Percentiles rank a stretch among this genome's conserved stretches.
Evolutionary conservation across 64 coral and sea anemone genomes (phyloP).

Genomic region (Montipora capricornis): DNA sequence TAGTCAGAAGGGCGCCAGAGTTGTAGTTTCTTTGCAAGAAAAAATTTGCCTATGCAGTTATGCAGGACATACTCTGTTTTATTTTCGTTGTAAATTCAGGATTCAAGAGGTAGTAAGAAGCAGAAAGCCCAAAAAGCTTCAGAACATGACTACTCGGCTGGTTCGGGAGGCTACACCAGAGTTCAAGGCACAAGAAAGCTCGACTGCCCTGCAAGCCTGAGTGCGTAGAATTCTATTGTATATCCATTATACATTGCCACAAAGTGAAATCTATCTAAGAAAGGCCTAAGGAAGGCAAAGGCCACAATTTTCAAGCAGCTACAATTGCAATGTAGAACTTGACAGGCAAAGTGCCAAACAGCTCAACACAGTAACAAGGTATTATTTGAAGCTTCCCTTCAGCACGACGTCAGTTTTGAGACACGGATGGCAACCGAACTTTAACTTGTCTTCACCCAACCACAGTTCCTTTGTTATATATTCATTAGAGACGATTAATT

Average conservation of each 20-base stretch:
- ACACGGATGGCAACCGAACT: no score
- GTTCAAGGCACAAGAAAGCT: slow-evolving; percentile 57
- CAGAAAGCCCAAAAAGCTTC: neutral
- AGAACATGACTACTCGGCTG: slow-evolving; percentile 30
- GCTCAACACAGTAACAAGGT: slow-evolving; percentile 13
- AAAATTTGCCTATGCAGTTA: no score
- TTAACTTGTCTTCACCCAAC: no score
- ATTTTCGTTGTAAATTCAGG: slow-evolving; percentile 7
- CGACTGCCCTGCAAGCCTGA: slow-evolving; percentile 21
- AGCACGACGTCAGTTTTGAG: neutral
- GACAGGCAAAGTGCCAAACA: neutral
- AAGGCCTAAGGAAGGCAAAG: slow-evolving; percentile 40
- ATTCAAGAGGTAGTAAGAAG: slow-evolving; percentile 50
- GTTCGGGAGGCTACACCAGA: slow-evolving; percentile 37
- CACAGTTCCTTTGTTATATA: no score
- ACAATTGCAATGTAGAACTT: neutral
- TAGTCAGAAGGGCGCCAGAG: no score
- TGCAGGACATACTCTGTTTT: neutral
- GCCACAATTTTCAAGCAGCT: neutral
- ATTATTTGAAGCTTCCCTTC: slow-evolving; percentile 51
- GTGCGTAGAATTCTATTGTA: slow-evolving; percentile 6
- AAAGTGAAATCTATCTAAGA: neutral
- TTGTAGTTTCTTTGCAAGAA: no score
- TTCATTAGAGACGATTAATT: no score
- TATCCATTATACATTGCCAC: slow-evolving; percentile 17